Evolutionary conservation across 1,140 invertebrate genomes (phyloP).

Genomic region (Dysdera silvatica): DNA sequence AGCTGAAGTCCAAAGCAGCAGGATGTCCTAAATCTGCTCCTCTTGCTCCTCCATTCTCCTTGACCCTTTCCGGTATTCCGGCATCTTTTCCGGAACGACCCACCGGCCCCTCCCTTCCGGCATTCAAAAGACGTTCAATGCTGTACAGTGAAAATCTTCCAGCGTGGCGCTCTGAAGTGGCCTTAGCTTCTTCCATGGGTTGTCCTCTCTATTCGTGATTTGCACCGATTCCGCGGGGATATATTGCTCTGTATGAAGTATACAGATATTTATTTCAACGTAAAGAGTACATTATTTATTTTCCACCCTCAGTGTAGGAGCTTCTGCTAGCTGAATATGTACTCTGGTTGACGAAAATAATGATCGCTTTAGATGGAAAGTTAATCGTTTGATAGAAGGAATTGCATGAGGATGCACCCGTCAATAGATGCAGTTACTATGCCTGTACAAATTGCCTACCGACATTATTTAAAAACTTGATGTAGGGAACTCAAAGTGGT

Average conservation of each 20-base stretch:
- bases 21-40: constrained; percentile 5
- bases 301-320: neutral
- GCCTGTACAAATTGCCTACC: no score
- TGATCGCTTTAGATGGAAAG: no score
- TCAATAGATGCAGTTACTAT: no score
- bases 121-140: constrained; percentile 23
- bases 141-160: constrained; percentile 17
- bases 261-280: neutral
- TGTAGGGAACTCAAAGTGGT: no score
- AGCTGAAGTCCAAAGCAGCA: constrained; percentile 21
- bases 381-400: no score
- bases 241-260: neutral
- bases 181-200: constrained; percentile 11
- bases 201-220: neutral
- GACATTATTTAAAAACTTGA: no score
- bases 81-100: neutral
- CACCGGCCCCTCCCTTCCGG: constrained; percentile 18
- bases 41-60: constrained; percentile 8
- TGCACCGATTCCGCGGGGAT: neutral
- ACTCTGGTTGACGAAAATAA: no score
- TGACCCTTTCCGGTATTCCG: constrained; percentile 12
- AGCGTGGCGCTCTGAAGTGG: neutral
- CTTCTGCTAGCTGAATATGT: neutral
- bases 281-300: neutral
- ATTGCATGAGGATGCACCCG: no score